Base-by-base conservation (phyloP, 2,797 vertebrate genomes). In the Tapirus indicus region DNA sequence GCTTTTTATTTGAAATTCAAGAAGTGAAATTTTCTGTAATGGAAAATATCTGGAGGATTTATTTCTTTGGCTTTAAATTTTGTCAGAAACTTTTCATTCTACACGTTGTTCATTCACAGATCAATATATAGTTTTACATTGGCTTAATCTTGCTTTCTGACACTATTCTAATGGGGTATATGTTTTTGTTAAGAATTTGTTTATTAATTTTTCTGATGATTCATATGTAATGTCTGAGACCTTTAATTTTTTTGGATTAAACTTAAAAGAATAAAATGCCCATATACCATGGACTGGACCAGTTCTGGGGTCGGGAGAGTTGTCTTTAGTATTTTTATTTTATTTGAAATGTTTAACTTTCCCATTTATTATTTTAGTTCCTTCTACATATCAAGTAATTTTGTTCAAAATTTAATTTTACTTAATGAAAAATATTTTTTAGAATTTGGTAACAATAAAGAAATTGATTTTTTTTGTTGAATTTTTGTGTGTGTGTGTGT, bases 1-100 rank as follows among this genome's bases (percentile, higher is more conserved):
- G 7, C 20, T 95, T 95, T 92, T 86, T 82, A 44, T 93, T 92
- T 94, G 69, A 88, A 88, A 83, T 88, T 74, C 32, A 88, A 49
- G 84, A 82, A 69, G 47, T 83, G 18, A 56, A 68, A 20, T 74
- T 94, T 58, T 88, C 44, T 74, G 0, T 80, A 62, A 44, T 64
- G 52, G 47, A 69, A 88, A 83, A 23, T 41, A 86, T 29, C 23
- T 77, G 29, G 6, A 68, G 47, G 2, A 38, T 87, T 87, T 78
- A 27, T 64, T 89, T 92, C 18, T 92, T 79, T 78, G 58, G n/a
- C n/a, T 78, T 78, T 41, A 7, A 13, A 35, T 88, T 72, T 88
- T 64, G 68, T 60, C 38, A 11, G 62, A n/a, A 78, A 64, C 27
- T 35, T 94, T 18, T 72, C 2, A n/a, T 88, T 94, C 32, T 92